Evolutionary conservation across 2,113 vertebrate species (phyloP), one percentile per base, ranked within the genome.

Genomic region (Sigmodon hispidus): DNA sequence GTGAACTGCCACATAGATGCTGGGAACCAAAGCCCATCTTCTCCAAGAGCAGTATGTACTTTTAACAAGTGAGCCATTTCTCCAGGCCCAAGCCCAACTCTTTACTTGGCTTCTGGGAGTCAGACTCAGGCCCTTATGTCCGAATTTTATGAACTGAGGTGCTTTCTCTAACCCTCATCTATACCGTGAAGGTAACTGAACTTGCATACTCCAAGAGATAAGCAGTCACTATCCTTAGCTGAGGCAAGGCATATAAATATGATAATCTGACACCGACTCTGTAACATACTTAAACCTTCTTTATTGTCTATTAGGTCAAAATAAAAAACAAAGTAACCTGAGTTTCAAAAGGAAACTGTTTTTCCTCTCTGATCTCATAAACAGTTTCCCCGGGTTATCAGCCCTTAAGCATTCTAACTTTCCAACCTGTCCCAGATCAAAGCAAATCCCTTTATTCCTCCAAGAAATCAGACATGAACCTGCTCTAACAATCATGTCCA

Each of bases 161-260:
- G 31, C 57, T 57, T 4, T 84, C 40, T 26, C 55, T 6, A 40
- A 36, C 7, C 21, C 9, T 12, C 43, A 24, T 17, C 15, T n/a
- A 12, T 16, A 4, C 81, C 70, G 36, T 65, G 17, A 63, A 75
- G 5, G 12, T 29, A 63, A 84, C 22, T 57, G 77, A 69, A 65
- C 31, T 84, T 67, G 59, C 48, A 76, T 80, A 45, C 67, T 65
- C 45, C 76, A 21, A 22, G 57, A 69, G 21, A 45, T 15, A 77
- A 88, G 65, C 55, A 48, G n/a, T 61, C 67, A 26, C 63, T 45
- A 59, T 55, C 52, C 10, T 94, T 73, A 75, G 52, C 43, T 67
- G 50, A 88, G 94, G 36, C 65, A 34, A 73, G 29, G 87, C 50
- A 81, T n/a, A 16, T 55, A 90, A 95, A 86, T 63, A 84, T 16